phyloP scores from a whole-genome alignment of 2,797 vertebrate species.

The Tolypeutes matacus region DNA sequence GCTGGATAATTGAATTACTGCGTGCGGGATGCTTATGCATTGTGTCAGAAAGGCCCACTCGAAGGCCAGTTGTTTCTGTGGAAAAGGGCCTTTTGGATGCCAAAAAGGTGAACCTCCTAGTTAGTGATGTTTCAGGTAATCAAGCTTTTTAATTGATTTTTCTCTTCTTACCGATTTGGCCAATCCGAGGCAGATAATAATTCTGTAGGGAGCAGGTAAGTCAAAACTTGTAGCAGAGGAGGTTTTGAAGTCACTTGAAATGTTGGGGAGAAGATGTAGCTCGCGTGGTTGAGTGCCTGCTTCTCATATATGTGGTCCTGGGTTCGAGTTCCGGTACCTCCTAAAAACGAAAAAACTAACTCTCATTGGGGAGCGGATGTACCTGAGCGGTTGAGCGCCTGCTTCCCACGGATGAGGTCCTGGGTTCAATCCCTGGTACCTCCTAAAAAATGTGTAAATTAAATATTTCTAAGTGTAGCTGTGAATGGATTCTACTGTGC shows the following conservation, averaged over 20 bases:
- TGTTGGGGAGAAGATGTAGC: background rate
- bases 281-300: no score
- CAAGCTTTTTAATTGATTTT: background rate
- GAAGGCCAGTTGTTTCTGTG: background rate
- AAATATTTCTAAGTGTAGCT: background rate
- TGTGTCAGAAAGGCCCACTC: background rate
- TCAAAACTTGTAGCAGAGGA: background rate
- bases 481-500: background rate
- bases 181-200: background rate
- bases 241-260: background rate
- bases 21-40: background rate
- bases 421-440: no score
- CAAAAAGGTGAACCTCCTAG: background rate
- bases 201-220: background rate
- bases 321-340: no score
- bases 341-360: no score
- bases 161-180: background rate
- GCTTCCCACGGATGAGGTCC: no score
- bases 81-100: background rate
- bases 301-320: no score
- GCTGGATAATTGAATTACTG: accelerated
- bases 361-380: no score
- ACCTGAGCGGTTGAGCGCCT: no score
- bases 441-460: no score
- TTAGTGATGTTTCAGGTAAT: background rate